phyloP scores from a whole-genome alignment of 2,888 invertebrate species.

The Phrixothrix hirtus region DNA sequence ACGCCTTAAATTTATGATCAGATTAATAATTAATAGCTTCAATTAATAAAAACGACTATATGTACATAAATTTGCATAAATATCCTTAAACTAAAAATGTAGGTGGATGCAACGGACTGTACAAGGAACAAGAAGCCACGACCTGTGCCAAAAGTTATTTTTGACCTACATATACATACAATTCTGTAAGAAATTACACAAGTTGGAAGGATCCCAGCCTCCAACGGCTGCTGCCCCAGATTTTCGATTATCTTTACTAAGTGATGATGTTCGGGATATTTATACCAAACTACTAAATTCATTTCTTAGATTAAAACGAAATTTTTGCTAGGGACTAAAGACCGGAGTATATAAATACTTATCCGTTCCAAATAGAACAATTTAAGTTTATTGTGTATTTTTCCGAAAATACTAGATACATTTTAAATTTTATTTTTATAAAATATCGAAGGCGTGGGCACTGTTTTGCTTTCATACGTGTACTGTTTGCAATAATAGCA shows the following conservation, averaged over 20 bases:
- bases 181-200: slow-evolving; percentile 33
- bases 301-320: too few relatives aligned
- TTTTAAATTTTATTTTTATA: too few relatives aligned
- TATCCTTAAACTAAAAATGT: slow-evolving; percentile 7
- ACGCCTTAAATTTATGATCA: too few relatives aligned
- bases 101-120: slow-evolving; percentile 10
- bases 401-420: too few relatives aligned
- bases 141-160: slow-evolving; percentile 36
- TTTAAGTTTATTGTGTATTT: background rate
- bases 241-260: slow-evolving; percentile 26
- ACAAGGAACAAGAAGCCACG: slow-evolving; percentile 17
- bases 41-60: background rate
- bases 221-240: slow-evolving; percentile 24
- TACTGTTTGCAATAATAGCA: too few relatives aligned
- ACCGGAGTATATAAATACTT: background rate
- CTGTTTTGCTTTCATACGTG: too few relatives aligned
- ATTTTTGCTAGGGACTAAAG: too few relatives aligned
- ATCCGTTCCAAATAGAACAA: background rate
- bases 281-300: too few relatives aligned
- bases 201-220: slow-evolving; percentile 28
- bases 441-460: too few relatives aligned
- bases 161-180: slow-evolving; percentile 28
- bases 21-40: too few relatives aligned
- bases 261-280: slow-evolving; percentile 15
- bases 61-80: slow-evolving; percentile 12